These are phyloP conservation scores for Hippocampus zosterae DNA, from an alignment of 2,113 vertebrate species.

Conservation along the genomic window DNA sequence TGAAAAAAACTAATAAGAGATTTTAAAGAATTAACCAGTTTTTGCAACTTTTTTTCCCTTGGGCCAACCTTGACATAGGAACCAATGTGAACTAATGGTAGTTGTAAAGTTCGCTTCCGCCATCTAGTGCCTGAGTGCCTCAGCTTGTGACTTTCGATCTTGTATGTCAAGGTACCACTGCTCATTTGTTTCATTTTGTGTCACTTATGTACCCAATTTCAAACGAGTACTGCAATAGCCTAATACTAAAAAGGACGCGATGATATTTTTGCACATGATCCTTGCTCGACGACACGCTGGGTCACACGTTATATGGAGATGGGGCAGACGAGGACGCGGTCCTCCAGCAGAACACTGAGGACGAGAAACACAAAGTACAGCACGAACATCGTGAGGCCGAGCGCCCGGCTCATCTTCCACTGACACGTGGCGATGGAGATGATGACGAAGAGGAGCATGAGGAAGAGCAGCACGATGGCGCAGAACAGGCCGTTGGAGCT, in stretches of 20 bases:
- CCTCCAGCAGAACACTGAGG: conserved; percentile 71
- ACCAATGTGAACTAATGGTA: neutral
- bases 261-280: neutral
- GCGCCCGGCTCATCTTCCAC: conserved; percentile 70
- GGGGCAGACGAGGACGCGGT: conserved; percentile 65
- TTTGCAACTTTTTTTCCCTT: neutral
- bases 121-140: neutral
- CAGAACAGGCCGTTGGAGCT: conserved; percentile 76
- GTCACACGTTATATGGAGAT: conserved; percentile 56
- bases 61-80: neutral
- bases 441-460: conserved; percentile 77
- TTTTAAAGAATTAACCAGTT: neutral
- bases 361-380: conserved; percentile 74
- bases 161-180: neutral
- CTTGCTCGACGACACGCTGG: neutral
- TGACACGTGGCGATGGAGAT: conserved; percentile 70
- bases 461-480: conserved; percentile 74
- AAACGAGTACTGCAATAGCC: neutral
- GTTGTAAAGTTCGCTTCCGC: neutral
- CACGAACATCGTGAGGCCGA: conserved; percentile 73
- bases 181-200: neutral
- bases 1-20: too few relatives aligned
- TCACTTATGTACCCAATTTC: neutral
- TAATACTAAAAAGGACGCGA: neutral
- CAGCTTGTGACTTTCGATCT: neutral